A percentile compares a stretch with the other conserved stretches of the same genome.
These are phyloP conservation scores for Drosophila paranaensis DNA, from an alignment of 2,888 invertebrate genomes.

Conservation along the genomic window DNA sequence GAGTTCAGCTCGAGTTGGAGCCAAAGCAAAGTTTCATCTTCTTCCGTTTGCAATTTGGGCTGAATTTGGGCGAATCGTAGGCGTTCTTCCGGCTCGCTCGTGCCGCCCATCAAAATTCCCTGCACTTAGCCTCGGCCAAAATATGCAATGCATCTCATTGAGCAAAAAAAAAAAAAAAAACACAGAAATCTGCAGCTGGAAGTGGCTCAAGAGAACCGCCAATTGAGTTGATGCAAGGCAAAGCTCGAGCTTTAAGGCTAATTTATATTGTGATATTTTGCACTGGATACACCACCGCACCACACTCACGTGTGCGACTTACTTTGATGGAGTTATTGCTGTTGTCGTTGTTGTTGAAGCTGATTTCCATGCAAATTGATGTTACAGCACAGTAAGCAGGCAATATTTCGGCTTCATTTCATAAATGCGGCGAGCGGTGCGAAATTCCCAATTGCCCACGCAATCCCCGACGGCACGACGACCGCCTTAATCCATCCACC, in stretches of 20 bases:
- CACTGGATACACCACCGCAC: neutral
- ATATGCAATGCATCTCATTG: constrained; percentile 2
- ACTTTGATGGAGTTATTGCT: constrained; percentile 47
- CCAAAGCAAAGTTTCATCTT: constrained; percentile 18
- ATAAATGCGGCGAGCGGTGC: constrained; percentile 49
- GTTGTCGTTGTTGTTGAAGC: constrained; percentile 12
- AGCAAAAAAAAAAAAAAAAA: neutral
- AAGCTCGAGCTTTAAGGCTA: constrained; percentile 1
- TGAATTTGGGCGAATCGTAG: constrained; percentile 55
- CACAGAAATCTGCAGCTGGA: neutral
- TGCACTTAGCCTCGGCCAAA: constrained; percentile 22
- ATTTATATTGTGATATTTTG: constrained; percentile 3
- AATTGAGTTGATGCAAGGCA: neutral
- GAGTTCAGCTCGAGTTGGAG: constrained; percentile 10
- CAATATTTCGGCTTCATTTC: constrained; percentile 76
- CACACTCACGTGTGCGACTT: constrained; percentile 17
- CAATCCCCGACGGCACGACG: constrained; percentile 31
- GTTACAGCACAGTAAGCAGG: constrained; percentile 77
- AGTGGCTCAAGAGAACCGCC: neutral
- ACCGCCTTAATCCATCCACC: constrained; percentile 20
- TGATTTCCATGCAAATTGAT: constrained; percentile 77
- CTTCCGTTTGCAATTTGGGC: constrained; percentile 60
- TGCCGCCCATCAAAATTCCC: constrained; percentile 54
- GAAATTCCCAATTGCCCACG: constrained; percentile 60
- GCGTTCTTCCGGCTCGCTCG: constrained; percentile 73